Evolutionary conservation across 2,888 invertebrate species (phyloP).

Genomic region (Phalera bucephala): DNA sequence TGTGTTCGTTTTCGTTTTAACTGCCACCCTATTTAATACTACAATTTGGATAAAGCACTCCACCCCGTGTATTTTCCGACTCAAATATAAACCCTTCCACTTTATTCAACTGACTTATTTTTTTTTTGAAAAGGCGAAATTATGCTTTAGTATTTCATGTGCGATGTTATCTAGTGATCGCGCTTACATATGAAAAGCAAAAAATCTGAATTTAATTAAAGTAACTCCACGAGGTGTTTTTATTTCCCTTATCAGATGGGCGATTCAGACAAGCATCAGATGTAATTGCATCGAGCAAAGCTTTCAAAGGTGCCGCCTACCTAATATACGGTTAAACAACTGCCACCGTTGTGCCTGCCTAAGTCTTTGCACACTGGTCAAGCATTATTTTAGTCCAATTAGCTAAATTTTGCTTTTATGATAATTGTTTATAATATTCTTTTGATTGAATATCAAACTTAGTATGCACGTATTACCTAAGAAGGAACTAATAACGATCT

Average conservation of each 20-base stretch:
- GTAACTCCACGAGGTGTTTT: conserved; percentile 60
- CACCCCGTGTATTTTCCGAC: background rate
- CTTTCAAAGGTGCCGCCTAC: conserved; percentile 63
- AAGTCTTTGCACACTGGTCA: too few species aligned
- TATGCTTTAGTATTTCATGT: conserved; percentile 43
- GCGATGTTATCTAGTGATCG: conserved; percentile 47
- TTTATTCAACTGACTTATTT: conserved; percentile 49
- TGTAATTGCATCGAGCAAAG: conserved; percentile 67
- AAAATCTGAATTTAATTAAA: conserved; percentile 71
- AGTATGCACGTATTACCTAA: too few species aligned
- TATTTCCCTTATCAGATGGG: conserved; percentile 70
- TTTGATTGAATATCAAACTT: too few species aligned
- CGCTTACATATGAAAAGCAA: conserved; percentile 41
- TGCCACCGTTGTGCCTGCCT: background rate
- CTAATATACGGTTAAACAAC: conserved; percentile 40
- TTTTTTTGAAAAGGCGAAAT: conserved; percentile 48
- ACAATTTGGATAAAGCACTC: conserved; percentile 13
- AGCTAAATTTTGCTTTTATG: too few species aligned
- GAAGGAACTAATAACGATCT: too few species aligned
- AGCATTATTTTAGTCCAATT: too few species aligned
- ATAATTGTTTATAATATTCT: too few species aligned
- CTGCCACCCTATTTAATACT: conserved; percentile 30
- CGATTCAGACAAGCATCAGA: conserved; percentile 62
- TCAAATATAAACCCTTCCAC: conserved; percentile 19
- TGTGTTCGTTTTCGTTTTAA: conserved; percentile 46